Percentiles rank a stretch among this genome's conserved stretches.
Conservation (phyloP, 2,888 invertebrate species). For the Torymus auratus region DNA sequence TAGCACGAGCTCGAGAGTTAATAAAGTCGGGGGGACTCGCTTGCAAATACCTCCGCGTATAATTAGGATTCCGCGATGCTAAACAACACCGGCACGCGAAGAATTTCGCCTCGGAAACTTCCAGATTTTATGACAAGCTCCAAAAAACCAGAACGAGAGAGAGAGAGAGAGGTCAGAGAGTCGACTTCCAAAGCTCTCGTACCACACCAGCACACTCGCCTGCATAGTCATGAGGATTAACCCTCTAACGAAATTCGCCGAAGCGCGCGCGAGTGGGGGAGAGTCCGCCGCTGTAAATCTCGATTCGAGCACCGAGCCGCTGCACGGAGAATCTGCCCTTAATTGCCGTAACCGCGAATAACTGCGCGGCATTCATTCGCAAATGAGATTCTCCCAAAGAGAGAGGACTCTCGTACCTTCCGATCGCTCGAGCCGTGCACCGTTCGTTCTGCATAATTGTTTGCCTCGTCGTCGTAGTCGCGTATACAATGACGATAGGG, state of each 20-base stretch:
- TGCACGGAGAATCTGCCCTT: constrained; percentile 3
- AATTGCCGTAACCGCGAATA: constrained; percentile 37
- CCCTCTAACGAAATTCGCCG: too few species aligned
- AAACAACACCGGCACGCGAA: too few species aligned
- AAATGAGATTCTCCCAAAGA: constrained; percentile 20
- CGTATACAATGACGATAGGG: too few species aligned
- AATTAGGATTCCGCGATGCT: too few species aligned
- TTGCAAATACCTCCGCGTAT: too few species aligned
- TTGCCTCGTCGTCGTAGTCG: neutral
- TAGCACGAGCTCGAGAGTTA: too few species aligned
- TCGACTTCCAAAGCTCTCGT: too few species aligned
- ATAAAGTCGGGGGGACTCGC: too few species aligned
- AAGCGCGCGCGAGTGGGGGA: too few species aligned
- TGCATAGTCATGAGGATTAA: constrained; percentile 25
- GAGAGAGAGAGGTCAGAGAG: neutral
- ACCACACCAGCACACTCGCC: neutral
- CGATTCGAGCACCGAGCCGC: constrained; percentile 10
- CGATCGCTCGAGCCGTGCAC: neutral
- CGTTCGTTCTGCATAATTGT: constrained; percentile 10
- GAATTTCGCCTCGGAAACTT: too few species aligned
- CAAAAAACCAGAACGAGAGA: neutral
- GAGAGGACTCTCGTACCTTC: too few species aligned
- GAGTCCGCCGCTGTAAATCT: constrained; percentile 14
- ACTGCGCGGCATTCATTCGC: constrained; percentile 18
- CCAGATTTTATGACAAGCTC: neutral